phyloP scores from a whole-genome alignment of 1,140 invertebrate genomes.

The Theocolax elegans region DNA sequence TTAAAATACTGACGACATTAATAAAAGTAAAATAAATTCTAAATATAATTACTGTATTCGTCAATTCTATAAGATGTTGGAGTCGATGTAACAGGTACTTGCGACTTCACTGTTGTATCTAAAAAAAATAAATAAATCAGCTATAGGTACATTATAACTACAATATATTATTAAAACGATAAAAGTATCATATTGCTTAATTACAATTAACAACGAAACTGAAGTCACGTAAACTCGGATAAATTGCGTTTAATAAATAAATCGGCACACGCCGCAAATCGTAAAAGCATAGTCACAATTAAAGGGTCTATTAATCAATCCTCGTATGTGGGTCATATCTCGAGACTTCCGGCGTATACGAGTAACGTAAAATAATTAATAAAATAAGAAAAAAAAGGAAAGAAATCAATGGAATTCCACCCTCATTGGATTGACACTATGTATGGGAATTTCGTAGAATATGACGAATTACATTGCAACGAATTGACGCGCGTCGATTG shows the following conservation, averaged over 20 bases:
- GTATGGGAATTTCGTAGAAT: conserved; percentile 5
- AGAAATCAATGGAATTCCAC: conserved; percentile 7
- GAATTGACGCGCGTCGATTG: no score
- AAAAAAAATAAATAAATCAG: not conserved
- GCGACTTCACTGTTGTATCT: not conserved
- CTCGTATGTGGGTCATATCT: conserved; percentile 7
- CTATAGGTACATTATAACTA: no score
- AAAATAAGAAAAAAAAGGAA: not conserved
- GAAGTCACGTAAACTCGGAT: not conserved
- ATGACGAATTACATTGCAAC: not conserved
- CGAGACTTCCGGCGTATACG: conserved; percentile 10
- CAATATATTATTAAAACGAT: no score
- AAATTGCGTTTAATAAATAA: not conserved
- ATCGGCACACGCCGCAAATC: not conserved
- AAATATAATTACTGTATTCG: not conserved
- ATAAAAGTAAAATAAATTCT: no score
- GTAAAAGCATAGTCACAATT: conserved; percentile 19
- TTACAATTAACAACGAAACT: no score
- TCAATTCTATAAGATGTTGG: not conserved
- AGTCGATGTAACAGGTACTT: not conserved
- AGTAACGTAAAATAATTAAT: not conserved
- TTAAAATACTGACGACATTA: not conserved
- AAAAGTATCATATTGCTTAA: no score
- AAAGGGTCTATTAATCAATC: conserved; percentile 30
- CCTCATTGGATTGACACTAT: not conserved